Conservation (phyloP, 2,113 vertebrate species). For the Cyprinodon tularosa region DNA sequence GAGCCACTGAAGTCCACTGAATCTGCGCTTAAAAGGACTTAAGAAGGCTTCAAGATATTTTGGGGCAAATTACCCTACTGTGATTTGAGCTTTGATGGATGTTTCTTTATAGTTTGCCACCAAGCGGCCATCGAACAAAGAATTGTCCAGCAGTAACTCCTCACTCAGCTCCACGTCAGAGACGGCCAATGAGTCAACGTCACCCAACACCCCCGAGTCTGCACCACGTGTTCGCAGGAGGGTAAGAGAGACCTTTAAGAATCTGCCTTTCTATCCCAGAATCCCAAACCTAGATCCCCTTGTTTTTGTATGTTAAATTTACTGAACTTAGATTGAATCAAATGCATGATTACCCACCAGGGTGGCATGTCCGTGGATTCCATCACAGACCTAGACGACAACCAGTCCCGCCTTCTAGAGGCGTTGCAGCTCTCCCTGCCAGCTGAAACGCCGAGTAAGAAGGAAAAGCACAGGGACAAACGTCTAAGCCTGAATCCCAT, state of each 20-base stretch:
- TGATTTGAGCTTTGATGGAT: background rate
- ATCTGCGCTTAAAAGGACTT: too few relatives aligned
- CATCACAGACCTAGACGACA: conserved; percentile 97
- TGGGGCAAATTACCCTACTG: too few relatives aligned
- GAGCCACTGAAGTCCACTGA: too few relatives aligned
- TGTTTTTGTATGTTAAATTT: background rate
- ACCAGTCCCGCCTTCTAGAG: conserved; percentile 94
- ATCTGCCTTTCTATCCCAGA: background rate
- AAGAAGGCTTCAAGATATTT: too few relatives aligned
- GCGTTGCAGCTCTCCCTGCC: conserved; percentile 97
- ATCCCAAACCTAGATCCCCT: background rate
- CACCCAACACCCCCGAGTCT: conserved; percentile 92
- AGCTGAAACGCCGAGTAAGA: conserved; percentile 89
- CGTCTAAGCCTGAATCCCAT: conserved; percentile 97
- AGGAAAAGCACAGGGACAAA: conserved; percentile 95
- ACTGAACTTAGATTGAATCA: background rate
- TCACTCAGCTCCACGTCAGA: conserved; percentile 98
- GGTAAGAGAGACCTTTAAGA: conserved; percentile 76
- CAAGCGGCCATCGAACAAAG: conserved; percentile 91
- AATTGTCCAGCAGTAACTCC: conserved; percentile 98
- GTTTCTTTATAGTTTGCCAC: conserved; percentile 83
- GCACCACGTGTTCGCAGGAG: conserved; percentile 87
- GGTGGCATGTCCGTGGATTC: conserved; percentile 99
- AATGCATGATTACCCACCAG: conserved; percentile 64
- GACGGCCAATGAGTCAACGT: conserved; percentile 92